Percentiles rank a stretch among this genome's conserved stretches.
Conservation (phyloP, 2,888 invertebrate species). For the Acrobasis suavella region DNA sequence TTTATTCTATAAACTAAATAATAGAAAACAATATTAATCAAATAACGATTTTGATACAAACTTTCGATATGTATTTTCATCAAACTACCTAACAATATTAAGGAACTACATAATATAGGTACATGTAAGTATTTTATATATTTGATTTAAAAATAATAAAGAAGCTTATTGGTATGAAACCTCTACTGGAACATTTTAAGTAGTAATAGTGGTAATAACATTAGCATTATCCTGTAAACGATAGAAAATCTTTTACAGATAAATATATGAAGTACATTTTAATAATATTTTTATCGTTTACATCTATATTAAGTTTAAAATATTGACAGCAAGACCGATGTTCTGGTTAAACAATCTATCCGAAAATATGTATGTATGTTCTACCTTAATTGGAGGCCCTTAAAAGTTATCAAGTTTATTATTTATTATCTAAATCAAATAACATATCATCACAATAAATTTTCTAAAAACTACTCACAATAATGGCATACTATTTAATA, state of each 20-base stretch:
- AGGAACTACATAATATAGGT: slow-evolving; percentile 10
- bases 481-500: slow-evolving; percentile 22
- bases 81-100: neutral
- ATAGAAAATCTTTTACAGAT: slow-evolving; percentile 48
- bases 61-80: slow-evolving; percentile 30
- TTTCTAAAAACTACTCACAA: slow-evolving; percentile 30
- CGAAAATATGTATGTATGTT: slow-evolving; percentile 68
- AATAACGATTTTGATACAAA: slow-evolving; percentile 23
- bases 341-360: slow-evolving; percentile 64
- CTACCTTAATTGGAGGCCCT: slow-evolving; percentile 56
- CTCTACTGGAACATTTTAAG: slow-evolving; percentile 12
- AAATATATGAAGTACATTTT: slow-evolving; percentile 10
- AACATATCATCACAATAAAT: slow-evolving; percentile 32
- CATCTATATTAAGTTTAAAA: slow-evolving; percentile 31
- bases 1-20: slow-evolving; percentile 31
- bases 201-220: neutral
- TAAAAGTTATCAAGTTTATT: slow-evolving; percentile 39
- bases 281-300: slow-evolving; percentile 22
- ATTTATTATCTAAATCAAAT: slow-evolving; percentile 26
- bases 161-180: neutral
- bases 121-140: neutral
- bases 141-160: neutral
- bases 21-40: slow-evolving; percentile 30
- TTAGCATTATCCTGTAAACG: slow-evolving; percentile 34
- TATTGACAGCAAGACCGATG: slow-evolving; percentile 44